Evolutionary conservation across 2,797 vertebrate species (phyloP).

Genomic region (Galagoides demidoff): DNA sequence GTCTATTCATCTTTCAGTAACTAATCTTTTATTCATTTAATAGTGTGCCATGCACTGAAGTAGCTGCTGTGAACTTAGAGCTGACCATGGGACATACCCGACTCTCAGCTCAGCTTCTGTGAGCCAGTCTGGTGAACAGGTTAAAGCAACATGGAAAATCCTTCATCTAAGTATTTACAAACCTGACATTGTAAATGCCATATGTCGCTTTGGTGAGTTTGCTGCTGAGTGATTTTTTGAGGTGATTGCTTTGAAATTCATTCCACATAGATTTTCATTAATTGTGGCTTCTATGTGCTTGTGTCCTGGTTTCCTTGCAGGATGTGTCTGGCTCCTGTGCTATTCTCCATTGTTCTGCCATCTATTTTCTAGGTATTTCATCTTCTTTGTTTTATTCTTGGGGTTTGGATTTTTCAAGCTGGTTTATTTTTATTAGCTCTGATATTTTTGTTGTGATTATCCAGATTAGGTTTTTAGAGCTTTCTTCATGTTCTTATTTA

Average conservation of each 20-base stretch:
- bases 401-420: neutral
- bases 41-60: neutral
- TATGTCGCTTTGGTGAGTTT: neutral
- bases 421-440: neutral
- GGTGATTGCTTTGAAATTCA: neutral
- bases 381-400: neutral
- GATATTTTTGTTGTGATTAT: slow-evolving; percentile 13
- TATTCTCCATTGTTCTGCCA: neutral
- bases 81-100: neutral
- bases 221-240: neutral
- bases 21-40: neutral
- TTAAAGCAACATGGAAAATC: neutral
- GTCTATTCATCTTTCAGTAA: neutral
- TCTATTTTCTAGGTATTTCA: neutral
- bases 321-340: neutral
- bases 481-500: neutral
- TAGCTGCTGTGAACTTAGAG: neutral
- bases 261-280: neutral
- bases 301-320: neutral
- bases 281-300: neutral
- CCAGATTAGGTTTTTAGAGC: neutral
- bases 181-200: neutral
- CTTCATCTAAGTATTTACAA: neutral
- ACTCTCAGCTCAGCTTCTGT: neutral
- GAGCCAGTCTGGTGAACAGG: neutral